Evolutionary conservation across 1,140 invertebrate genomes (phyloP).

Genomic region (Meloidogyne chitwoodi): DNA sequence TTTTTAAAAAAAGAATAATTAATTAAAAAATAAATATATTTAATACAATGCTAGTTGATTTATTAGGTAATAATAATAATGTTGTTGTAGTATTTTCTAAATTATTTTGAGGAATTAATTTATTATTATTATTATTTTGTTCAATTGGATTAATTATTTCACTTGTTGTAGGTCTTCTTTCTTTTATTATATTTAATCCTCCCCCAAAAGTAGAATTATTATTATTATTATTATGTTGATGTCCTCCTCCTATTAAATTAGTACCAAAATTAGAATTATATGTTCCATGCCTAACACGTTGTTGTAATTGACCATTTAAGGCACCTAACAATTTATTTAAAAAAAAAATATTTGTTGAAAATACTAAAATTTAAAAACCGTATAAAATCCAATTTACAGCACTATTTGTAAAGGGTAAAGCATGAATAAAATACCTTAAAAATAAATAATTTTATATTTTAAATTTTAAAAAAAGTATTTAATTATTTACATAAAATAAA

Average conservation of each 20-base stretch:
- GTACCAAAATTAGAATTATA: neutral
- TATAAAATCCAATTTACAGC: conserved; percentile 59
- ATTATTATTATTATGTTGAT: neutral
- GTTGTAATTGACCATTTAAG: conserved; percentile 55
- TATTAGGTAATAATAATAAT: neutral
- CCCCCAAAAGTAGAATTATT: neutral
- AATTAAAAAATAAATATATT: too few species aligned
- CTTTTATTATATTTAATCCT: neutral
- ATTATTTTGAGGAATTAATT: neutral
- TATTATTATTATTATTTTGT: neutral
- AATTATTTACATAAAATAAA: conserved; percentile 51
- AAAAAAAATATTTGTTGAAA: neutral
- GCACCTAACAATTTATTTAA: conserved; percentile 42
- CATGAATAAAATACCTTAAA: conserved; percentile 56
- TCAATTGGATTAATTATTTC: conserved; percentile 1
- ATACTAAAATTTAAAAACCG: conserved; percentile 26
- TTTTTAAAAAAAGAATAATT: too few species aligned
- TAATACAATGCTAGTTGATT: neutral
- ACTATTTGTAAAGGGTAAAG: conserved; percentile 58
- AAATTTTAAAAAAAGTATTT: neutral
- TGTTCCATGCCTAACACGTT: conserved; percentile 22
- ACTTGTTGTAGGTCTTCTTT: neutral
- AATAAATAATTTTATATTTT: conserved; percentile 19
- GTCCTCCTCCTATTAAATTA: neutral
- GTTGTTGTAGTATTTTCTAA: neutral